Evolutionary conservation across 2,797 vertebrate genomes (phyloP), one percentile per base, ranked within the genome.

Genomic region (Argyrosomus regius): DNA sequence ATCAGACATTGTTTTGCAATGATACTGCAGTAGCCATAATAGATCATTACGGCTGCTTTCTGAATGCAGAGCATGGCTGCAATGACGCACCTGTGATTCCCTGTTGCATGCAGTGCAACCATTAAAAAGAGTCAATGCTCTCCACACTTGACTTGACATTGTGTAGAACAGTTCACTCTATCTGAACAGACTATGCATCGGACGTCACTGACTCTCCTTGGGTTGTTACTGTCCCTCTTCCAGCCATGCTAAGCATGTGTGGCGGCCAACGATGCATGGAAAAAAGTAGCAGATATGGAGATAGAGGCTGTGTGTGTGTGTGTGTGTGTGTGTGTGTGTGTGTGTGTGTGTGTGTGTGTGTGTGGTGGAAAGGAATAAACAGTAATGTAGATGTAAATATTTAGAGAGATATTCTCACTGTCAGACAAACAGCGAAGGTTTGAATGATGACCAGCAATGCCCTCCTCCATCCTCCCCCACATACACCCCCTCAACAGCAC

Each of bases 351-450:
- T 58, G 69, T 69, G 75, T 63, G 72, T 66, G 64, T 48, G 60
- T 66, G 70, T 26, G 78, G 68, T 56, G 67, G 72, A 90, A 68
- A 87, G 78, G 89, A 90, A 93, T 94, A 94, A 95, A 94, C 94
- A 94, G 91, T 92, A 91, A 94, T 91, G 92, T 81, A 93, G 93
- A 95, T 94, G 90, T 96, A 96, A 96, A 96, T 96, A 95, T 96
- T 96, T 96, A 90, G 90, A 94, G 88, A 93, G 87, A 95, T 92
- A 91, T 94, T 94, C 88, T 86, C 87, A 88, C 93, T 92, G 90
- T 92, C 93, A 92, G 91, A 83, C 90, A 90, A 92, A 93, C 93
- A 92, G 83, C 75, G 13, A 63, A 84, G 84, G 83, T 92, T 88
- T 93, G 90, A 93, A 85, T 75, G 90, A 94, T 93, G 88, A 92